A percentile compares a stretch with the other conserved stretches of the same genome.
These are phyloP conservation scores for Criorhina ranunculi DNA, from an alignment of 2,888 invertebrate species.

Conservation along the genomic window DNA sequence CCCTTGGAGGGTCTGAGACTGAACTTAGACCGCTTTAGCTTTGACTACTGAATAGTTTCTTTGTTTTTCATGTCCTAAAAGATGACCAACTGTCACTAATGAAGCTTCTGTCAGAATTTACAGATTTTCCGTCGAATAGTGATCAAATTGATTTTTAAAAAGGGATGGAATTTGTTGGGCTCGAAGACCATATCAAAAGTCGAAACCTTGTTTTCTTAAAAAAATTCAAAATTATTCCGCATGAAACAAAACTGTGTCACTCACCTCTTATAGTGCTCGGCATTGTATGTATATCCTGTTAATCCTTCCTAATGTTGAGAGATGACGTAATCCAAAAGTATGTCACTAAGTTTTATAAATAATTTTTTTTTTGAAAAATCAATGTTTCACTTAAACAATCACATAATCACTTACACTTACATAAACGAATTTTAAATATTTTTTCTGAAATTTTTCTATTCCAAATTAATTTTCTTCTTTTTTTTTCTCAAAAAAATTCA, in stretches of 20 bases:
- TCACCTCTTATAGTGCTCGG: conserved; percentile 84
- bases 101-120: no score
- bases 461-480: conserved; percentile 1
- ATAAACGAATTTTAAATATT: background rate
- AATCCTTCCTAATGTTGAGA: conserved; percentile 13
- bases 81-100: no score
- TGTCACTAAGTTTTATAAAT: conserved; percentile 53
- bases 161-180: no score
- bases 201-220: background rate
- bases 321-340: conserved; percentile 47
- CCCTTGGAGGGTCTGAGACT: no score
- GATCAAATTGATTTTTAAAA: no score
- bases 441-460: conserved; percentile 24
- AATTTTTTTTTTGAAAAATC: conserved; percentile 37
- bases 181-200: no score
- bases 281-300: conserved; percentile 78
- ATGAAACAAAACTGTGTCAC: conserved; percentile 55
- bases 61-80: no score
- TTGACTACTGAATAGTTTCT: no score
- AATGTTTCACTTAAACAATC: conserved; percentile 54
- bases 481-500: conserved; percentile 22
- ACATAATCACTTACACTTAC: conserved; percentile 51
- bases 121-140: no score
- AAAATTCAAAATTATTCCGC: background rate
- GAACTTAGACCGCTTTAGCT: no score